These are phyloP conservation scores for Quadroppia sp. DNA, from an alignment of 2,888 invertebrate genomes.

Conservation along the genomic window DNA sequence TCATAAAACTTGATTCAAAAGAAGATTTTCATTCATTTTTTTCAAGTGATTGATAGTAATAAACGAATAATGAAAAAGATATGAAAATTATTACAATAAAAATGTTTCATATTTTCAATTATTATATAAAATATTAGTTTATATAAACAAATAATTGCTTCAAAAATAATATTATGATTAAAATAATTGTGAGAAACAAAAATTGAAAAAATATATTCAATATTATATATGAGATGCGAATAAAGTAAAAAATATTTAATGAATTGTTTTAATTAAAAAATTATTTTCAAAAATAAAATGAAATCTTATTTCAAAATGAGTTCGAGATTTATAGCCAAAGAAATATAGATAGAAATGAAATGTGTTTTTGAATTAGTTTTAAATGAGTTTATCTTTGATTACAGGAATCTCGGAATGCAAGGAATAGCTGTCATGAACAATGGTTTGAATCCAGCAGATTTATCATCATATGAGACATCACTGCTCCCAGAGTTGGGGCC, in stretches of 20 bases:
- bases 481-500: not conserved
- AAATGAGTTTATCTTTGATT: not conserved
- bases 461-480: conserved; percentile 33
- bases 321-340: not conserved
- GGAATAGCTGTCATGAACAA: conserved; percentile 40
- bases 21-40: not conserved
- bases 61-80: not conserved
- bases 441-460: conserved; percentile 41
- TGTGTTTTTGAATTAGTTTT: not conserved
- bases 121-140: not conserved
- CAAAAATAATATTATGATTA: not conserved
- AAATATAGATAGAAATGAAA: not conserved
- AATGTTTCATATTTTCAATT: not conserved
- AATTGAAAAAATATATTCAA: not conserved
- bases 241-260: not conserved
- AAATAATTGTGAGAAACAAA: too few relatives aligned
- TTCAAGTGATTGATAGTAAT: not conserved
- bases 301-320: not conserved
- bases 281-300: not conserved
- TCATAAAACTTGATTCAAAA: not conserved
- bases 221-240: not conserved
- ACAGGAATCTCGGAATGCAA: conserved; percentile 43
- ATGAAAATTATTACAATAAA: not conserved
- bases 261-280: not conserved
- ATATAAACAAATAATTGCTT: not conserved